A percentile compares a stretch with the other conserved stretches of the same genome.
phyloP scores from a whole-genome alignment of 2,888 invertebrate genomes.

The Ecliptopera silaceata region DNA sequence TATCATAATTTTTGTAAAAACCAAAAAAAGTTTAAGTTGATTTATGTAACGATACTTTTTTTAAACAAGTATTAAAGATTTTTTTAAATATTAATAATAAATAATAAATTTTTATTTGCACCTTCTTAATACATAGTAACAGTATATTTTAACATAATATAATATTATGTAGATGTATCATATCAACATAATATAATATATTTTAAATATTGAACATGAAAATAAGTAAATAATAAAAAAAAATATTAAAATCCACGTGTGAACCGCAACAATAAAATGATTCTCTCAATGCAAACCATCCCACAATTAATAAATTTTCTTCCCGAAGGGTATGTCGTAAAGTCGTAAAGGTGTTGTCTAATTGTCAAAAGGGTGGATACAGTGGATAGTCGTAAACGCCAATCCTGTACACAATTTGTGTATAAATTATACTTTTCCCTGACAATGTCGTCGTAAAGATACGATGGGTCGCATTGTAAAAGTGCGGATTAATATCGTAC shows the following conservation, averaged over 20 bases:
- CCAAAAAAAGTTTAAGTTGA: no score
- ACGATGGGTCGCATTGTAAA: slow-evolving; percentile 49
- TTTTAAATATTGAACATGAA: no score
- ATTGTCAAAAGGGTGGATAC: slow-evolving; percentile 26
- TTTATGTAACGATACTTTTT: no score
- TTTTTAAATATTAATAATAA: no score
- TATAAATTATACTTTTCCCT: slow-evolving; percentile 41
- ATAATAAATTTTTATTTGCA: no score
- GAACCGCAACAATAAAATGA: slow-evolving; percentile 15
- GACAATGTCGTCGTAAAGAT: slow-evolving; percentile 51
- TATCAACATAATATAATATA: no score
- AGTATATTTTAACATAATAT: no score
- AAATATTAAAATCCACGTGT: slow-evolving; percentile 13
- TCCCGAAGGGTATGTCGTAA: slow-evolving; percentile 18
- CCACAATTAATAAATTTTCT: slow-evolving; percentile 29
- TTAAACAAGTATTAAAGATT: no score
- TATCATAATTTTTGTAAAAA: no score
- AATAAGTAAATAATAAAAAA: no score
- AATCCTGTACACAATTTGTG: slow-evolving; percentile 26
- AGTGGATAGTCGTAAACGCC: slow-evolving; percentile 37
- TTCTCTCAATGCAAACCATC: background rate
- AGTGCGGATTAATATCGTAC: slow-evolving; percentile 55
- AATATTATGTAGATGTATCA: no score
- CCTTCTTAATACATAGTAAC: no score
- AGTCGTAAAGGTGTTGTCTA: slow-evolving; percentile 25